Evolutionary conservation across 2,888 invertebrate species (phyloP), one percentile per base, ranked within the genome.

Genomic region (Tineola bisselliella): DNA sequence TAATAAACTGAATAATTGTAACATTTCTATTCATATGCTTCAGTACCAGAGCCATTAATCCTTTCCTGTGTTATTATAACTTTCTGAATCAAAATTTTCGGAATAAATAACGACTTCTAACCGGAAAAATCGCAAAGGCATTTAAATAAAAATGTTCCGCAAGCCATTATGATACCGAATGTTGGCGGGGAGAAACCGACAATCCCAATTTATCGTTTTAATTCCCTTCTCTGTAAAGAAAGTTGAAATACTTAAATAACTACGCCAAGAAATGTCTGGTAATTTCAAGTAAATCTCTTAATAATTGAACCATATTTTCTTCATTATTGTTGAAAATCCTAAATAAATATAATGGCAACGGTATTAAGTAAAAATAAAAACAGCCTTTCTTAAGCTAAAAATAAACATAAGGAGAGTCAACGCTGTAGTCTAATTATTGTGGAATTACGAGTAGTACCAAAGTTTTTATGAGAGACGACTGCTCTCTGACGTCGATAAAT

Each of bases 161-260:
- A 18, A 19, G 54, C 54, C 54, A 54, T 54, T 54, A 54, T 54
- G 54, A 54, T 19, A 25, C 54, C 54, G 12, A 54, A 58, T 58
- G 58, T 58, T 58, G 33, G 58, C 58, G 33, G 33, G 6, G 58
- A 25, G 17, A 33, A 33, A 58, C 58, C 58, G 58, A 58, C 44
- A 44, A 61, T 52, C 61, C 25, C 62, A 59, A 63, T 62, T 64
- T 62, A 61, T 63, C 60, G 62, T 33, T 62, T 62, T 62, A 60
- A 64, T 64, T 63, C 60, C 54, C 43, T 31, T 52, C 54, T 31
- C 25, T 18, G 54, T 59, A 56, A 25, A 48, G 31, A 56, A 62
- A 62, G 61, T 63, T 59, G 52, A 60, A 30, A 62, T 59, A 62
- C 63, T 63, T 62, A 62, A 65, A 63, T 63, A 62, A 63, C 61